Percentiles rank a stretch among this genome's conserved stretches.
These are phyloP conservation scores for Bucco capensis DNA, from an alignment of 2,113 vertebrate species.

Conservation along the genomic window DNA sequence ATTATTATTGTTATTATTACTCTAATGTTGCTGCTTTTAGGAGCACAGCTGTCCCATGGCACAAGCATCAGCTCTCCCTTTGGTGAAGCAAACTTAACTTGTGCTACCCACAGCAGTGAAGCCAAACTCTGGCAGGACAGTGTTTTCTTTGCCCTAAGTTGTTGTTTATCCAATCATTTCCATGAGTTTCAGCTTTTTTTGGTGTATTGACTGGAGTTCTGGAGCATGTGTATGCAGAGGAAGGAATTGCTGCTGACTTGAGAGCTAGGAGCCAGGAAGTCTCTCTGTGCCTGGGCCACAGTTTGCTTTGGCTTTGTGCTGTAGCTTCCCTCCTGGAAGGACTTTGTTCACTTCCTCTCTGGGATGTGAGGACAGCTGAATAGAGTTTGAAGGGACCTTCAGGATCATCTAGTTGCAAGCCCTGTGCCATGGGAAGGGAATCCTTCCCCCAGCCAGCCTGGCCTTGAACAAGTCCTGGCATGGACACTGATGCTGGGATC, in stretches of 20 bases:
- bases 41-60: background rate
- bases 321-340: background rate
- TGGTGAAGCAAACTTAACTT: background rate
- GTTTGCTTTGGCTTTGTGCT: background rate
- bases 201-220: background rate
- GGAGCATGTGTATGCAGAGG: background rate
- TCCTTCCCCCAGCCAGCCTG: no score
- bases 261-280: background rate
- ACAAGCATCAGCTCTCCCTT: background rate
- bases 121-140: background rate
- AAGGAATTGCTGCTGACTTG: background rate
- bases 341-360: background rate
- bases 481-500: background rate
- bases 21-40: background rate
- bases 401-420: no score
- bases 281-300: background rate
- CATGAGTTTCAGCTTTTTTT: background rate
- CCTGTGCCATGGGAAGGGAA: no score
- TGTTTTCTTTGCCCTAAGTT: background rate
- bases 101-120: background rate
- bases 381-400: background rate
- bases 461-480: no score
- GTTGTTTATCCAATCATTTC: background rate
- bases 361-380: background rate
- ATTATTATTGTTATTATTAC: background rate